A percentile compares a stretch with the other conserved stretches of the same genome.
Evolutionary conservation across 2,797 vertebrate genomes (phyloP).

Genomic region (Pogoniulus pusillus): DNA sequence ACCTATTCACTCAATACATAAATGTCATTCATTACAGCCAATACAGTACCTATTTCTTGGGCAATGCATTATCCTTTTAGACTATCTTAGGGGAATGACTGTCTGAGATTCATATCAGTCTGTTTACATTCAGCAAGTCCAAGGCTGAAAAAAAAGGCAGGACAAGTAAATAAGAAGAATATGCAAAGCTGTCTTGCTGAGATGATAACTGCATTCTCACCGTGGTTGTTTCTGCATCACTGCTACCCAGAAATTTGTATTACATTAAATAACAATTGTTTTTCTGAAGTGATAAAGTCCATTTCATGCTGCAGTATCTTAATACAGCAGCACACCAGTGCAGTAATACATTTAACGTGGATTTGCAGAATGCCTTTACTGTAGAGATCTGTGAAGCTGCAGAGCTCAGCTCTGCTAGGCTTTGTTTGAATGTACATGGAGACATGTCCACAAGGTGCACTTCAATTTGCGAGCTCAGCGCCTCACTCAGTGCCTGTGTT

Average conservation of each 20-base stretch:
- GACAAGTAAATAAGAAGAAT: neutral
- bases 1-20: no score
- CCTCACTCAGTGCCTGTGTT: neutral
- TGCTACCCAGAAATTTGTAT: constrained; percentile 12
- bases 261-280: constrained; percentile 39
- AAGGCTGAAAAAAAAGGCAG: neutral
- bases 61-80: neutral
- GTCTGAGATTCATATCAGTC: neutral
- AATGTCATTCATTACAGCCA: no score
- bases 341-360: constrained; percentile 38
- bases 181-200: neutral
- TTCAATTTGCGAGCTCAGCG: constrained; percentile 11
- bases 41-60: neutral
- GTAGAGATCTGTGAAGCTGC: neutral
- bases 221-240: neutral
- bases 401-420: neutral
- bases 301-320: constrained; percentile 5
- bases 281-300: constrained; percentile 32
- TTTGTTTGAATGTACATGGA: constrained; percentile 23
- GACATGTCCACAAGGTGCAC: neutral
- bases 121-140: constrained; percentile 4
- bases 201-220: neutral
- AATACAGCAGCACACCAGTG: neutral
- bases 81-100: neutral
- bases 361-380: constrained; percentile 9